phyloP scores from a whole-genome alignment of 92 coral and sea anemone species.

The Heteractis magnifica region DNA sequence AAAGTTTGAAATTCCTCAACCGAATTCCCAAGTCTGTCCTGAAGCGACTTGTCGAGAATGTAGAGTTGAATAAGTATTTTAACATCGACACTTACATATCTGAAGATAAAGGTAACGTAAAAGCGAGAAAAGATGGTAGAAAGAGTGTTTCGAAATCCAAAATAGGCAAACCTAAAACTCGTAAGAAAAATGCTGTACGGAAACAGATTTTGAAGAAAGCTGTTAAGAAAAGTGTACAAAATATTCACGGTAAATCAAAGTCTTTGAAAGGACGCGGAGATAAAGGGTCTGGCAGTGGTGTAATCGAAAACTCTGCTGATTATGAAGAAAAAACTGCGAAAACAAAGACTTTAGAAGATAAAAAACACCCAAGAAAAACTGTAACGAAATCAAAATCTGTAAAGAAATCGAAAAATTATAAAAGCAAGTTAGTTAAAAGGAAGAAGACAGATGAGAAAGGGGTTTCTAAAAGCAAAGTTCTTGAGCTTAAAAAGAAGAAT shows the following conservation, averaged over 20 bases:
- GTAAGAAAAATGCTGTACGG: neutral
- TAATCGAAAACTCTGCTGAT: neutral
- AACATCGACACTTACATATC: conserved; percentile 35
- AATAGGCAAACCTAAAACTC: neutral
- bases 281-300: neutral
- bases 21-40: conserved; percentile 42
- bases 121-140: neutral
- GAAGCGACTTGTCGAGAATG: conserved; percentile 45
- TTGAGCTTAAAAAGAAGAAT: neutral
- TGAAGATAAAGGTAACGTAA: conserved; percentile 7
- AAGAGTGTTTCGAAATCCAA: neutral
- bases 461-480: neutral
- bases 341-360: neutral
- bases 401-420: neutral
- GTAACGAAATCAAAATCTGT: neutral
- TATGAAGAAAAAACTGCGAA: neutral
- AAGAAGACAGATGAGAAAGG: neutral
- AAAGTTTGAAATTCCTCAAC: conserved; percentile 33
- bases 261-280: neutral
- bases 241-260: neutral
- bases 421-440: neutral
- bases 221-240: neutral
- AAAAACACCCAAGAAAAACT: neutral
- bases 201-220: neutral
- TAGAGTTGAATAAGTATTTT: conserved; percentile 53